Conservation (phyloP, 2,797 vertebrate species). For the Adrianichthys oophorus region DNA sequence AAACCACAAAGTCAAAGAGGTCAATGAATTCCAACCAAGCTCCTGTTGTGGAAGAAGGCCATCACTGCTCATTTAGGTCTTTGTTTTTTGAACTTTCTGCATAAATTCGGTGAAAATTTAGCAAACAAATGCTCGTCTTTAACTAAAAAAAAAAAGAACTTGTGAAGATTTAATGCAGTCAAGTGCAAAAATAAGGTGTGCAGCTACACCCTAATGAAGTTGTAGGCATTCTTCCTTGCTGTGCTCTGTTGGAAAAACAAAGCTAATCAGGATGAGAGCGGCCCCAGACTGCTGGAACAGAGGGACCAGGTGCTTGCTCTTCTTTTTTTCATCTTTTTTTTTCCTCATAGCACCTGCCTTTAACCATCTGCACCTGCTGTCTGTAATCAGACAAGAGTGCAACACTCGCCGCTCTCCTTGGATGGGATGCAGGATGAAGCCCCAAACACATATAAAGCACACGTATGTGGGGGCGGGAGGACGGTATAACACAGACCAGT, state of each 20-base stretch:
- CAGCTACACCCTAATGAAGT: slow-evolving; percentile 69
- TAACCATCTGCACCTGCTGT: slow-evolving; percentile 76
- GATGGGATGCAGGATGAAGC: slow-evolving; percentile 39
- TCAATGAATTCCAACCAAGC: slow-evolving; percentile 43
- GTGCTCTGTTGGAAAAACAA: slow-evolving; percentile 74
- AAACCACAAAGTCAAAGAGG: slow-evolving; percentile 26
- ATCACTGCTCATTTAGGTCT: slow-evolving; percentile 1
- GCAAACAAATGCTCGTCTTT: no score
- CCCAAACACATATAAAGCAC: slow-evolving; percentile 31
- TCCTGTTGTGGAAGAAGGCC: neutral
- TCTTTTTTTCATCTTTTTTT: slow-evolving; percentile 21
- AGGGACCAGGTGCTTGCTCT: slow-evolving; percentile 72
- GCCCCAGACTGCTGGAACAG: slow-evolving; percentile 63
- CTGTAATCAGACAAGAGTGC: slow-evolving; percentile 62
- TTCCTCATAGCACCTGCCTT: slow-evolving; percentile 64
- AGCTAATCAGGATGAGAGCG: slow-evolving; percentile 72
- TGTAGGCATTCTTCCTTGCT: slow-evolving; percentile 70
- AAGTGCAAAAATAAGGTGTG: slow-evolving; percentile 50
- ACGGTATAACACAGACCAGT: slow-evolving; percentile 34
- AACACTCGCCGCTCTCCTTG: slow-evolving; percentile 43
- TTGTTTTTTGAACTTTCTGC: slow-evolving; percentile 11
- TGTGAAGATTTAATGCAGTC: slow-evolving; percentile 50
- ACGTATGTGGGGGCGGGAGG: neutral
- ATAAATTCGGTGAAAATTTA: neutral
- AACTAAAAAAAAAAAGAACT: no score